These are phyloP conservation scores for Clusia tigrina DNA, from an alignment of 2,888 invertebrate genomes.

Conservation along the genomic window DNA sequence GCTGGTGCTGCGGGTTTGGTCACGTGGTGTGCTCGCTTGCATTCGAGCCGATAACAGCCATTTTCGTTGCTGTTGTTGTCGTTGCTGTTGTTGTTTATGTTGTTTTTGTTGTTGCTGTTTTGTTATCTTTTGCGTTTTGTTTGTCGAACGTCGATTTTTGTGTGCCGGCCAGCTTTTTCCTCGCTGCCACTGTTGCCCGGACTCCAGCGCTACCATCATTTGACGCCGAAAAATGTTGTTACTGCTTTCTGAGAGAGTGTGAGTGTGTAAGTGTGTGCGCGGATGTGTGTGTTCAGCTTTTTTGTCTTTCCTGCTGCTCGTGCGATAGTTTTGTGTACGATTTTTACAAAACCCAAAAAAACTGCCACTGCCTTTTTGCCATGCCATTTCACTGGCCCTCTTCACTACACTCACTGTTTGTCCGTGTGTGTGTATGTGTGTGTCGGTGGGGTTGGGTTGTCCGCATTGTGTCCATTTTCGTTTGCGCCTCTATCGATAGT, in stretches of 20 bases:
- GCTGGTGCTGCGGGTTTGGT: slow-evolving; percentile 37
- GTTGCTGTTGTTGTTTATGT: slow-evolving; percentile 15
- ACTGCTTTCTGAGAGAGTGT: background rate
- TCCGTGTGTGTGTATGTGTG: background rate
- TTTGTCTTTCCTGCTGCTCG: no score
- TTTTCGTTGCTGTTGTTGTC: slow-evolving; percentile 35
- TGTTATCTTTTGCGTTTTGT: slow-evolving; percentile 36
- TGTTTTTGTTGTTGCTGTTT: slow-evolving; percentile 21
- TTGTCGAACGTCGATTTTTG: slow-evolving; percentile 31
- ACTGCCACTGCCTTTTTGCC: no score
- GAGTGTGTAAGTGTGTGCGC: background rate
- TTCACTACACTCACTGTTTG: no score
- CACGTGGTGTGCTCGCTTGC: slow-evolving; percentile 52
- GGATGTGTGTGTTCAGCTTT: background rate
- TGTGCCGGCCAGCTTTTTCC: slow-evolving; percentile 18
- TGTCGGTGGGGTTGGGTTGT: no score
- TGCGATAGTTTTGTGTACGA: no score
- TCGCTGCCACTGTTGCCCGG: slow-evolving; percentile 3
- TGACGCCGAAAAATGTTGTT: slow-evolving; percentile 27
- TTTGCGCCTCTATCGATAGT: slow-evolving; percentile 18
- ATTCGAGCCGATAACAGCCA: slow-evolving; percentile 59
- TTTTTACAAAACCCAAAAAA: no score
- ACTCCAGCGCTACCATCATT: slow-evolving; percentile 13
- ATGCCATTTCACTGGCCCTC: no score
- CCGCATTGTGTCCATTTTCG: slow-evolving; percentile 16